Conservation (phyloP, 2,888 invertebrate genomes). For the Diploptera punctata region DNA sequence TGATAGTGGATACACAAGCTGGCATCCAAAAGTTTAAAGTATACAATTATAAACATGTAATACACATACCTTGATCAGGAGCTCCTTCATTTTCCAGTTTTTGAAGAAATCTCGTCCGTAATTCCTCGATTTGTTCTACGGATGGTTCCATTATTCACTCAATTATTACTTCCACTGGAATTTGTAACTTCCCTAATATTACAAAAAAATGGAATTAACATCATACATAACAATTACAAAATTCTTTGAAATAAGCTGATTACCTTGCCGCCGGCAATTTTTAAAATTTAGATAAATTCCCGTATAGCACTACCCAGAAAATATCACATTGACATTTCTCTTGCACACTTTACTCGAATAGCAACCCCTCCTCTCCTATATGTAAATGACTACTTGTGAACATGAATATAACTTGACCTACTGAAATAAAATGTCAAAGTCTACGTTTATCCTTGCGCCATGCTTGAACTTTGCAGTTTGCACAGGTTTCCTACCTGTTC, state of each 20-base stretch:
- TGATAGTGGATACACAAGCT: too few species aligned
- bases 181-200: too few species aligned
- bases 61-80: conserved; percentile 44
- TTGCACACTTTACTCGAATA: not conserved
- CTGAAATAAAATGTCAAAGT: conserved; percentile 6
- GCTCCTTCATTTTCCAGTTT: conserved; percentile 46
- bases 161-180: too few species aligned
- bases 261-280: not conserved
- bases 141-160: conserved; percentile 45
- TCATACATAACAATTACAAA: too few species aligned
- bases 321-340: not conserved
- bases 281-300: too few species aligned
- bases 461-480: conserved; percentile 20
- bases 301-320: too few species aligned
- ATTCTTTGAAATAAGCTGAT: too few species aligned
- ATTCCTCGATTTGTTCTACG: conserved; percentile 46
- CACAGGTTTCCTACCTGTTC: too few species aligned
- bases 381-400: not conserved
- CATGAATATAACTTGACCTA: not conserved
- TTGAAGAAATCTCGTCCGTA: conserved; percentile 46
- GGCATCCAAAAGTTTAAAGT: too few species aligned
- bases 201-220: too few species aligned
- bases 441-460: not conserved
- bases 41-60: not conserved
- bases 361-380: not conserved